These are phyloP conservation scores for Phataginus tetradactyla DNA, from an alignment of 2,797 vertebrate genomes.

Conservation along the genomic window DNA sequence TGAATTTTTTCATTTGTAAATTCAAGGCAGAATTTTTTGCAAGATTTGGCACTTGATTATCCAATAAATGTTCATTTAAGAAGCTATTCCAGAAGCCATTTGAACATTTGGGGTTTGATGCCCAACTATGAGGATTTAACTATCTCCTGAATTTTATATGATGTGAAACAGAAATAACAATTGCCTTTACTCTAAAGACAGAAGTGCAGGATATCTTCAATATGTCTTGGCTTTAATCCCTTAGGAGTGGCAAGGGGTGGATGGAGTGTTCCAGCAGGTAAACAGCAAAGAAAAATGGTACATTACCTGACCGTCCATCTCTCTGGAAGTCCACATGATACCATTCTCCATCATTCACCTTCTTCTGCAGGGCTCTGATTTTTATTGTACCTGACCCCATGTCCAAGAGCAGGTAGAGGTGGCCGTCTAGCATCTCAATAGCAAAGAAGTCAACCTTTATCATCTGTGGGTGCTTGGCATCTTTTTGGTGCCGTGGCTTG, in stretches of 20 bases:
- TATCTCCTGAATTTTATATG: conserved; percentile 20
- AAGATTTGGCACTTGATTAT: conserved; percentile 75
- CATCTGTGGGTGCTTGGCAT: conserved; percentile 94
- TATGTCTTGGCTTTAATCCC: neutral
- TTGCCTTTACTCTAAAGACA: conserved; percentile 34
- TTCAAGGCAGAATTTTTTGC: conserved; percentile 62
- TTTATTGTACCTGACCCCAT: conserved; percentile 99
- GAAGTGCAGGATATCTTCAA: neutral
- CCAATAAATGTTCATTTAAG: conserved; percentile 66
- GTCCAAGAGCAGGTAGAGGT: conserved; percentile 96
- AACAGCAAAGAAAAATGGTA: neutral
- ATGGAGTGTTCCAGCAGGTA: neutral
- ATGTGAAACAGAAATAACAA: neutral
- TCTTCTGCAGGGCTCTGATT: conserved; percentile 96
- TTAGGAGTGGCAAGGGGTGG: rapidly evolving
- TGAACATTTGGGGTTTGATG: conserved; percentile 56
- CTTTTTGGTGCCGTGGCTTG: conserved; percentile 96
- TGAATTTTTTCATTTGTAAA: conserved; percentile 58
- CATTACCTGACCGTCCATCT: conserved; percentile 95
- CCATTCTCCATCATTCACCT: conserved; percentile 99
- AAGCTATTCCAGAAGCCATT: conserved; percentile 32
- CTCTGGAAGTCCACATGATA: conserved; percentile 99
- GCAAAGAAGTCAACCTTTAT: conserved; percentile 99
- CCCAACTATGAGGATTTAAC: conserved; percentile 33
- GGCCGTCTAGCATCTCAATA: conserved; percentile 98